Evolutionary conservation across 1,140 invertebrate species (phyloP).

Genomic region (Rhagoletis pomonella): DNA sequence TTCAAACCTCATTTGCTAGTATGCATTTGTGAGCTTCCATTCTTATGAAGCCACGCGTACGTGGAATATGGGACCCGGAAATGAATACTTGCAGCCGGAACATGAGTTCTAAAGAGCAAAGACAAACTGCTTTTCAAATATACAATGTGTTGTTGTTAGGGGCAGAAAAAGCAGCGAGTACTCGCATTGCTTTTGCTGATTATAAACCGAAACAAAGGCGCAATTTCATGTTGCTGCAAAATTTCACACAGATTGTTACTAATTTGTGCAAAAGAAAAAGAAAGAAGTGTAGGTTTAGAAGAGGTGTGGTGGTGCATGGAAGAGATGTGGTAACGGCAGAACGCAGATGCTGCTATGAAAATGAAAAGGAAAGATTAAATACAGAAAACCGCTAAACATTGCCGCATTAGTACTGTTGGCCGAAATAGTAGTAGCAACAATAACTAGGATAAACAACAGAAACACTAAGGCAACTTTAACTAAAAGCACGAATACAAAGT

Average conservation of each 20-base stretch:
- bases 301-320: not conserved
- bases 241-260: constrained; percentile 48
- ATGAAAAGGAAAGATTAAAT: constrained; percentile 39
- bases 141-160: not conserved
- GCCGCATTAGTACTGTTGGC: constrained; percentile 44
- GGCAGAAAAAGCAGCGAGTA: not conserved
- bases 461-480: not conserved
- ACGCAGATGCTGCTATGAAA: constrained; percentile 10
- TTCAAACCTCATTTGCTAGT: no score
- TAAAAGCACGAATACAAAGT: not conserved
- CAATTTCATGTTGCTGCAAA: constrained; percentile 41
- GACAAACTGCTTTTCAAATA: no score
- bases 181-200: not conserved
- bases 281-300: no score
- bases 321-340: constrained; percentile 22
- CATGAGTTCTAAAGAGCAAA: no score
- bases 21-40: not conserved
- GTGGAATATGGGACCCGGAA: not conserved
- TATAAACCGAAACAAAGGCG: no score
- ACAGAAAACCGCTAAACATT: constrained; percentile 28
- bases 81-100: not conserved
- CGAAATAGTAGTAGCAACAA: constrained; percentile 29
- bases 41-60: not conserved
- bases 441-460: constrained; percentile 16
- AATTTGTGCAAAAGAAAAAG: constrained; percentile 44